Evolutionary conservation across 2,888 invertebrate genomes (phyloP), one percentile per base, ranked within the genome.

Genomic region (Idaea dimidiata): DNA sequence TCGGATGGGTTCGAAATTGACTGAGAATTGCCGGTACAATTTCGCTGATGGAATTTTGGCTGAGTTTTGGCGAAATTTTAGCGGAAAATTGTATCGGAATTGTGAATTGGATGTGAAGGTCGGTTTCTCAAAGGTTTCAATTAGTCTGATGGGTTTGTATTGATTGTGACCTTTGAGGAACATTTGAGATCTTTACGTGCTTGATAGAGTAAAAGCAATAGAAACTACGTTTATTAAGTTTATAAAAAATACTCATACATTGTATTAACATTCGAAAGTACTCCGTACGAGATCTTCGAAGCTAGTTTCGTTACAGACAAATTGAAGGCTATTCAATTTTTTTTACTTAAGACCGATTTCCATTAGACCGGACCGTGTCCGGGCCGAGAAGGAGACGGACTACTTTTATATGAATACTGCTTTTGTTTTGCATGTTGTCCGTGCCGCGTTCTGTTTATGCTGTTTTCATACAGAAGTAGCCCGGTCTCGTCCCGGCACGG

Each of bases 1-100:
- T 66, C 60, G 70, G 71, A 76, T 78, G 73, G 74, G 72, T 71
- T 69, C 60, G 61, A 59, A 67, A 70, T 69, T 64, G 71, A 65
- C 68, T 68, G 67, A 65, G 66, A 68, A 70, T 65, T 58, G 66
- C 66, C 57, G 17, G 24, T 43, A 24, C 54, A 16, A 59, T 54
- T 61, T 54, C 53, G 6, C 18, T 53, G 14, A 53, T 53, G 31
- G 54, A 18, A 57, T 53, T 57, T 58, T 17, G 17, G 32, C 54
- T 24, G 17, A 53, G 53, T 24, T 58, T 53, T 54, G 17, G 53
- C 54, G 24, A 24, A 31, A 57, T 57, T 58, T 43, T 43, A 14
- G 43, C 43, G 43, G 43, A 43, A 43, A 43, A 43, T 43, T 43
- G 43, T 43, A 43, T 43, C 43, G 43, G 43, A 10, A 43, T 43